phyloP scores from a whole-genome alignment of 2,113 vertebrate genomes.

The western clawed frog (Xenopus tropicalis) region DNA sequence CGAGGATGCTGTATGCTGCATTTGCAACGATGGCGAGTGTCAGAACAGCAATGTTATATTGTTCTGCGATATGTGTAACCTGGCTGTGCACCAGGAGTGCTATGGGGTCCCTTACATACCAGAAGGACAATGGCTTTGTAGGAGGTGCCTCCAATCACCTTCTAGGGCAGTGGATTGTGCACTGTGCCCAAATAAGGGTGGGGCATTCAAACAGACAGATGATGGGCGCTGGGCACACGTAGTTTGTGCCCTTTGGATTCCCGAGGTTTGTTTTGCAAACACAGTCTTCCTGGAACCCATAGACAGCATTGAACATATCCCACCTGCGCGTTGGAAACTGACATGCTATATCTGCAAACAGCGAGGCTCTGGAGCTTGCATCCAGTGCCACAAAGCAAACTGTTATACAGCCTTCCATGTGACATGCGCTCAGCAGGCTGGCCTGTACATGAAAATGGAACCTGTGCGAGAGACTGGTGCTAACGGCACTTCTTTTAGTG shows the following conservation, averaged over 20 bases:
- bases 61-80: conserved; percentile 98
- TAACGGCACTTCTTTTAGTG: conserved; percentile 94
- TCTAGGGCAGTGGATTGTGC: conserved; percentile 96
- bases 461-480: conserved; percentile 92
- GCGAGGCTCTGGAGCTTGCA: conserved; percentile 92
- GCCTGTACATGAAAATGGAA: conserved; percentile 99
- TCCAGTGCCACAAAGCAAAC: conserved; percentile 98
- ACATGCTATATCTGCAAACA: conserved; percentile 99
- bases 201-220: conserved; percentile 97
- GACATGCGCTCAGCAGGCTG: conserved; percentile 96
- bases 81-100: conserved; percentile 97
- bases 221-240: conserved; percentile 97
- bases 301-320: conserved; percentile 98
- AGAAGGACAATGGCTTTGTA: conserved; percentile 96
- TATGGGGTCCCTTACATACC: conserved; percentile 98
- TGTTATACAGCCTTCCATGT: conserved; percentile 98
- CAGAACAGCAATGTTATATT: conserved; percentile 99
- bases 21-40: conserved; percentile 97
- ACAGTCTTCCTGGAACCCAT: conserved; percentile 98
- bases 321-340: conserved; percentile 93
- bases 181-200: conserved; percentile 96
- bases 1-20: conserved; percentile 95
- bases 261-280: conserved; percentile 97
- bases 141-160: conserved; percentile 95
- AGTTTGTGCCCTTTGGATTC: conserved; percentile 97